phyloP scores from a whole-genome alignment of 2,113 vertebrate species.

The Steatornis caripensis region DNA sequence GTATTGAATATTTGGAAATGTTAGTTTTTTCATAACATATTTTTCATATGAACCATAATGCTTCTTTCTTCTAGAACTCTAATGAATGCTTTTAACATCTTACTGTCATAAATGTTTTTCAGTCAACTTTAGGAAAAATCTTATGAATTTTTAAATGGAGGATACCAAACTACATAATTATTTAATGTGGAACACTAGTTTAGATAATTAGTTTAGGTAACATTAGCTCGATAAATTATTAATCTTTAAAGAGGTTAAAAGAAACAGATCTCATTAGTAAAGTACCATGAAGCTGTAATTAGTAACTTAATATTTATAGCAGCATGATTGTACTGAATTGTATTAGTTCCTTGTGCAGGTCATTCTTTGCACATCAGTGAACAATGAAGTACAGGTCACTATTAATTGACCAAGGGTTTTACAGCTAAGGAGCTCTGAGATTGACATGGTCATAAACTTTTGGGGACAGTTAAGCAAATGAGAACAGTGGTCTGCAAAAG shows the following conservation, averaged over 20 bases:
- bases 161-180: neutral
- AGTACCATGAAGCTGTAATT: neutral
- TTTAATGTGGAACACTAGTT: neutral
- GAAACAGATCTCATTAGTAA: neutral
- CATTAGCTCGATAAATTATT: neutral
- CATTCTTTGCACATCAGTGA: neutral
- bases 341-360: neutral
- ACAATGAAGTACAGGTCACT: neutral
- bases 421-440: neutral
- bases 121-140: neutral
- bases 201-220: neutral
- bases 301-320: neutral
- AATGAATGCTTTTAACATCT: neutral
- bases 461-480: neutral
- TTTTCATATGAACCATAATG: neutral
- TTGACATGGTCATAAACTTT: neutral
- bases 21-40: neutral
- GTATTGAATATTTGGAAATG: neutral
- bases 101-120: neutral
- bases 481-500: neutral
- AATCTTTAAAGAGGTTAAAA: neutral
- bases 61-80: neutral
- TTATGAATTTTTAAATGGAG: neutral
- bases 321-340: neutral
- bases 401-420: neutral